Evolutionary conservation across 1,140 invertebrate species (phyloP).

Genomic region (Aphaenogaster ashmeadi): DNA sequence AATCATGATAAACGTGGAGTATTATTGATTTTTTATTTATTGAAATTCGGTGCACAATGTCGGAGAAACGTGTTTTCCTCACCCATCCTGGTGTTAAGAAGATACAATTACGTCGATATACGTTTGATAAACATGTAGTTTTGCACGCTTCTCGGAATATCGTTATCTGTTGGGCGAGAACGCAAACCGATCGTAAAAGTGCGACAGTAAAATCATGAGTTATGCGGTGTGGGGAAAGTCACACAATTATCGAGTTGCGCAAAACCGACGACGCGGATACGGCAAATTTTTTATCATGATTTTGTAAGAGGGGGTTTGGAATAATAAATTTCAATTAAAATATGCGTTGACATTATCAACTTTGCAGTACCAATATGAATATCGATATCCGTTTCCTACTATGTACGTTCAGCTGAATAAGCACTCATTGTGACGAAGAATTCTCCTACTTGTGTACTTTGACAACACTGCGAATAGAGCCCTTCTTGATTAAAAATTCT

Average conservation of each 20-base stretch:
- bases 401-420: constrained; percentile 34
- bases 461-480: neutral
- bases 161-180: constrained; percentile 21
- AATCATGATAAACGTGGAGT: neutral
- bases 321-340: constrained; percentile 33
- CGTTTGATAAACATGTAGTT: constrained; percentile 20
- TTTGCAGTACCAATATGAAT: neutral
- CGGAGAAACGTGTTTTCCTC: neutral
- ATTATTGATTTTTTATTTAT: neutral
- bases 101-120: neutral
- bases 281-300: constrained; percentile 33
- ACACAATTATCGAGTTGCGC: constrained; percentile 28
- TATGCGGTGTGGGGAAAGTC: constrained; percentile 21
- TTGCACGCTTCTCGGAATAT: constrained; percentile 15
- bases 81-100: neutral
- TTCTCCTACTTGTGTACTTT: neutral
- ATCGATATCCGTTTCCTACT: neutral
- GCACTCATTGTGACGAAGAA: neutral
- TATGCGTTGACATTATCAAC: neutral
- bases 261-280: neutral
- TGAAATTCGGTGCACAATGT: neutral
- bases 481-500: neutral
- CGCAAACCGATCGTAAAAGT: constrained; percentile 14
- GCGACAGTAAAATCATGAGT: constrained; percentile 37
- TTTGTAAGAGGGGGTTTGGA: neutral